Base-by-base conservation (phyloP, 2,113 vertebrate genomes). In the Grantiella picta region DNA sequence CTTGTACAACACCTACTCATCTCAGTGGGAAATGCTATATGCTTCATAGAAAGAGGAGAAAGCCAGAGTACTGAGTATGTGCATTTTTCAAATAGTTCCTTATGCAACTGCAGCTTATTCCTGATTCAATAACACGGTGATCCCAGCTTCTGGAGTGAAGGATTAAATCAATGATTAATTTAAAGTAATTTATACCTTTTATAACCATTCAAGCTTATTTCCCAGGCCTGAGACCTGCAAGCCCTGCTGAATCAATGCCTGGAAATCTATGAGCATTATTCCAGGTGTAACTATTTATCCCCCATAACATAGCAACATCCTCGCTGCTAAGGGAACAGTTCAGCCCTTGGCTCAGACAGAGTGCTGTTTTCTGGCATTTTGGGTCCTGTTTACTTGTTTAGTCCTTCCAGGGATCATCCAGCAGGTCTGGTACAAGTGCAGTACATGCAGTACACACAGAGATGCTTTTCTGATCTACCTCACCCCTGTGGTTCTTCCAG, bases 161-260 rank as follows among this genome's bases (percentile, higher is more conserved):
- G 82, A 90, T 82, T 90, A 83, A 94, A 88, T 94, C 71, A 66
- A 80, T 92, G 53, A 90, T 83, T 90, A 87, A 95, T 93, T 91
- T 82, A 50, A 80, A 85, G 79, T 80, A 72, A 92, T 94, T 90
- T 88, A 90, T 88, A 80, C 71, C 71, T 92, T 83, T 90, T 86
- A 56, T 56, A 92, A 69, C 45, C 54, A 86, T 88, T 90, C 90
- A 90, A 92, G 42, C 14, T 11, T 45, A n/a, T 80, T 93, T 93
- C 45, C 75, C 92, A 82, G 45, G 31, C 50, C 75, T 27, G 31
- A 94, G 45, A 77, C 77, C 81, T 68, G 42, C 65, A 95, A 66
- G 45, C 38, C 25, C 3, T 0, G 4, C 69, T 91, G 81, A 77
- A 92, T 94, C 92, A 73, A 86, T 95, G 79, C 63, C 94, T 92